These are phyloP conservation scores for Pteromalus puparum DNA, from an alignment of 1,140 invertebrate species.

Conservation along the genomic window DNA sequence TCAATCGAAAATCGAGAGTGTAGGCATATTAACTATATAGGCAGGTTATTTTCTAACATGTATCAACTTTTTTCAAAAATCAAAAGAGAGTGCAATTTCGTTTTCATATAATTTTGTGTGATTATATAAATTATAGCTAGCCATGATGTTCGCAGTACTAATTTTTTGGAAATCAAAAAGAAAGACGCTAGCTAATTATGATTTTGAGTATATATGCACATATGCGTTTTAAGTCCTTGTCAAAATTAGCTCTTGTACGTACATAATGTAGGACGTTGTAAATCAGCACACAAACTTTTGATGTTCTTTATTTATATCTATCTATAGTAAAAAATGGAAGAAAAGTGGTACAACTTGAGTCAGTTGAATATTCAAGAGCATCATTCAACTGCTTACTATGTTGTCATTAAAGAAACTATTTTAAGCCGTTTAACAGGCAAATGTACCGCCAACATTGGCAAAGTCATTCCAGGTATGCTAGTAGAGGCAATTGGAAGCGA, in stretches of 20 bases:
- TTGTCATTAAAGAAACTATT: slow-evolving; percentile 62
- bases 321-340: slow-evolving; percentile 46
- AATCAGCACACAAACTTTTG: neutral
- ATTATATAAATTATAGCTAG: neutral
- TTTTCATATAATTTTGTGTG: too few relatives aligned
- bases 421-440: slow-evolving; percentile 59
- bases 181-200: neutral
- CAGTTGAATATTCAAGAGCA: slow-evolving; percentile 25
- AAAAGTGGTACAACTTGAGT: slow-evolving; percentile 13
- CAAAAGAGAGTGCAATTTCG: too few relatives aligned
- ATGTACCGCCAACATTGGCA: slow-evolving; percentile 61
- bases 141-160: neutral
- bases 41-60: too few relatives aligned
- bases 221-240: too few relatives aligned
- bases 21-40: too few relatives aligned
- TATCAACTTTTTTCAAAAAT: too few relatives aligned
- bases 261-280: neutral
- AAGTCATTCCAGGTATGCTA: slow-evolving; percentile 62
- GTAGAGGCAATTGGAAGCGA: slow-evolving; percentile 61
- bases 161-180: neutral
- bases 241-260: neutral
- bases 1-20: too few relatives aligned
- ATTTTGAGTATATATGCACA: too few relatives aligned
- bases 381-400: slow-evolving; percentile 54
- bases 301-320: slow-evolving; percentile 60